Evolutionary conservation across 2,888 invertebrate species (phyloP).

Genomic region (Galerucella pusilla): DNA sequence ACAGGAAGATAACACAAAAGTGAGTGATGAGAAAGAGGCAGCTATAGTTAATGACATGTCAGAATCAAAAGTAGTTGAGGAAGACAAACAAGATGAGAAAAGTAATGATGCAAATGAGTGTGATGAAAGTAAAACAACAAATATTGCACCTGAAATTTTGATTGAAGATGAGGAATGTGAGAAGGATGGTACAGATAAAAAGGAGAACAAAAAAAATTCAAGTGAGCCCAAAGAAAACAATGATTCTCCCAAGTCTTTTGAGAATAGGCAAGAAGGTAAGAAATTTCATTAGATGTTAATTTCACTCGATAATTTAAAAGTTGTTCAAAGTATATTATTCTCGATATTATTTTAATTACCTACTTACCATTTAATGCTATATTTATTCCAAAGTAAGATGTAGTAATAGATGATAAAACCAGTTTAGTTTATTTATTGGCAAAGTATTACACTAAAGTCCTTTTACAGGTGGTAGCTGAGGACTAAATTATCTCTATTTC

Average conservation of each 20-base stretch:
- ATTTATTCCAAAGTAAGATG: too few species aligned
- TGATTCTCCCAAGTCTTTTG: background rate
- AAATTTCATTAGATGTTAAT: background rate
- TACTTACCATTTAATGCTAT: too few species aligned
- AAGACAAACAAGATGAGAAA: slow-evolving; percentile 1
- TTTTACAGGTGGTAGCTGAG: too few species aligned
- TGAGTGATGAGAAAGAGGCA: too few species aligned
- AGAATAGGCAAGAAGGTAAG: background rate
- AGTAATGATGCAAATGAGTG: background rate
- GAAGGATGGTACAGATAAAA: slow-evolving; percentile 3
- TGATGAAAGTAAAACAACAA: slow-evolving; percentile 6
- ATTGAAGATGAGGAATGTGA: slow-evolving; percentile 6
- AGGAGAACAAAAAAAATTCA: background rate
- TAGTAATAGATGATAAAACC: too few species aligned
- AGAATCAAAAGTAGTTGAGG: slow-evolving; percentile 3
- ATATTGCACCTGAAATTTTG: background rate
- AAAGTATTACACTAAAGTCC: too few species aligned
- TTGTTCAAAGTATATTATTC: too few species aligned
- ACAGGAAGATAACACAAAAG: too few species aligned
- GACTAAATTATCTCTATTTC: too few species aligned
- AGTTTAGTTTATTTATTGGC: too few species aligned
- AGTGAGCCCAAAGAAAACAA: slow-evolving; percentile 14
- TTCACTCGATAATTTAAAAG: too few species aligned
- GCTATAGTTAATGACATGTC: slow-evolving; percentile 7
- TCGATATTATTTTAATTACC: too few species aligned